Evolutionary conservation across 1,140 invertebrate genomes (phyloP), one percentile per base, ranked within the genome.

Genomic region (Diorhabda sublineata): DNA sequence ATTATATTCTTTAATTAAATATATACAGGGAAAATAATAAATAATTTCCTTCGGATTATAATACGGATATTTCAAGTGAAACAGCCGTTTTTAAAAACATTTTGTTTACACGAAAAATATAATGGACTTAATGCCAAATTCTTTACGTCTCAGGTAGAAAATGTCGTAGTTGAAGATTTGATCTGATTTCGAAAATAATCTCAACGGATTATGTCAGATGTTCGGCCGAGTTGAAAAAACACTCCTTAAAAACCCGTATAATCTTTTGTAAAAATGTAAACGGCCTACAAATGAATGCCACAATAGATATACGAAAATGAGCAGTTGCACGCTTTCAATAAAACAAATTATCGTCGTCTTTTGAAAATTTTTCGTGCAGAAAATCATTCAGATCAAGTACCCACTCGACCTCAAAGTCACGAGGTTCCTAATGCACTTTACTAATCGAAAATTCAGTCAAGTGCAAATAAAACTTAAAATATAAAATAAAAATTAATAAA

Each of bases 161-260:
- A 52, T 52, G 6, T 3, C 4, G 6, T 52, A 52, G 6, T 52
- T 52, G 11, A 42, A 44, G 61, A n/a, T 62, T 44, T 44, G 44
- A 62, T 62, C 61, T 44, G 61, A 62, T 62, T 62, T 62, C 42
- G 59, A 62, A 9, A 62, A 11, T 62, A 62, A 62, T 62, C 61
- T 62, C 61, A n/a, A 7, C 61, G 44, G 61, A 62, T 62, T 45
- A 62, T 42, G 42, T 62, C 44, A 62, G 61, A 44, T 62, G 61
- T 47, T 43, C 61, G 11, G 43, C 26, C 42, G 45, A 44, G 61
- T 62, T n/a, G 61, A 62, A 62, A 62, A 62, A 8, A 44, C 7
- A 42, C 42, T 62, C n/a, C 61, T 62, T 62, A 62, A 62, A 62
- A 62, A 44, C 61, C 61, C 26, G 26, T 11, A 62, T 62, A 62